phyloP scores from a whole-genome alignment of 2,888 invertebrate species.

The Macrosiphum euphorbiae region DNA sequence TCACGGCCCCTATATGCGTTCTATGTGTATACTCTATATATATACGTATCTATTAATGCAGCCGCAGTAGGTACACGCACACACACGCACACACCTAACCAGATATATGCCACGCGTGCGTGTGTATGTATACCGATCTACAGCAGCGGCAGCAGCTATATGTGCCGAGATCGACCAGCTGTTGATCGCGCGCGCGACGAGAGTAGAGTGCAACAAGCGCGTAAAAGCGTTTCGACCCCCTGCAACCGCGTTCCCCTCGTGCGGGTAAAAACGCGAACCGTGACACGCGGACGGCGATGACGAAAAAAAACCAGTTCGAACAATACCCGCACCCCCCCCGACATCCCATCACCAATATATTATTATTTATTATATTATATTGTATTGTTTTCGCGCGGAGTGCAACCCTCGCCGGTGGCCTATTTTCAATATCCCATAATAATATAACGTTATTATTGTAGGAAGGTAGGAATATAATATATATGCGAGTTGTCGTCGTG shows the following conservation, averaged over 20 bases:
- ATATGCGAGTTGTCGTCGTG: not conserved
- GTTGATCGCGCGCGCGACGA: slow-evolving; percentile 44
- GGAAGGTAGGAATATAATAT: not conserved
- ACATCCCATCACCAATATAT: not conserved
- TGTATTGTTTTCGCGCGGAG: not conserved
- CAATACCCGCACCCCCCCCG: not conserved
- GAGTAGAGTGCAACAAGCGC: slow-evolving; percentile 60
- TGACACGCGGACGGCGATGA: not conserved
- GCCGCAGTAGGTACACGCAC: not conserved
- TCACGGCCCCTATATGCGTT: slow-evolving; percentile 25
- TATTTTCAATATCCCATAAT: slow-evolving; percentile 15
- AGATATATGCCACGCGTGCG: not conserved
- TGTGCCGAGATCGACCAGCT: slow-evolving; percentile 53
- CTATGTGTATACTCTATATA: not conserved
- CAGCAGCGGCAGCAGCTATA: not conserved
- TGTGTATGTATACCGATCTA: not conserved
- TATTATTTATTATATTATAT: not conserved
- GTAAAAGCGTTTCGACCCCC: slow-evolving; percentile 35
- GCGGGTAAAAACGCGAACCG: slow-evolving; percentile 4
- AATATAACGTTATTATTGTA: not conserved
- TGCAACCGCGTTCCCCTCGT: not conserved
- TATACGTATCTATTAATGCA: not conserved
- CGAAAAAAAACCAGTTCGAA: slow-evolving; percentile 52
- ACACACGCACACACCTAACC: not conserved
- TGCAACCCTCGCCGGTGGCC: slow-evolving; percentile 10